phyloP scores from a whole-genome alignment of 2,797 vertebrate genomes.

The Garrulus glandarius region DNA sequence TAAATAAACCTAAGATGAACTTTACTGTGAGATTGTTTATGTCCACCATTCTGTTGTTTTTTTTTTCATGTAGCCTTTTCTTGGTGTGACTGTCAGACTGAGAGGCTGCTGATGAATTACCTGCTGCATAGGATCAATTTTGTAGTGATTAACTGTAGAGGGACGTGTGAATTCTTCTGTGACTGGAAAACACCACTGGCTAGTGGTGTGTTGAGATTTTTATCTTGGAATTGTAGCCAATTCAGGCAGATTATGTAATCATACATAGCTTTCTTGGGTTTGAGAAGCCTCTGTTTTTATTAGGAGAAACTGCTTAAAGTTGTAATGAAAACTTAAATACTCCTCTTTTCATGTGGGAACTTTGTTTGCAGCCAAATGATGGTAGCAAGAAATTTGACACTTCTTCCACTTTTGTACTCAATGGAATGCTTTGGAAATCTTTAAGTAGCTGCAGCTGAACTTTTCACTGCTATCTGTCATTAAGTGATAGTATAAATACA shows the following conservation, averaged over 20 bases:
- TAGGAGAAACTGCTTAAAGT: neutral
- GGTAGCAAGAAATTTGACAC: neutral
- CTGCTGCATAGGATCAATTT: neutral
- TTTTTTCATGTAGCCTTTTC: neutral
- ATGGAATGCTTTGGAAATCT: neutral
- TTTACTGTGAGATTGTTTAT: neutral
- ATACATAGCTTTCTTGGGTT: neutral
- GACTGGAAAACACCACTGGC: neutral
- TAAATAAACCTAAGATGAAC: neutral
- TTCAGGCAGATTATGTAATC: neutral
- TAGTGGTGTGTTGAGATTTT: neutral
- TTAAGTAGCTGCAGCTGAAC: neutral
- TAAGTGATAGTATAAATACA: neutral
- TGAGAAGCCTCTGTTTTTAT: neutral
- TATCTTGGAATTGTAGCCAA: neutral
- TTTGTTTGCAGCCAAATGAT: neutral
- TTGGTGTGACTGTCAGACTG: neutral
- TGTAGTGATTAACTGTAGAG: neutral
- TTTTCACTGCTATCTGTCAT: neutral
- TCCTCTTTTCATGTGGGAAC: neutral
- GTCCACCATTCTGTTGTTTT: neutral
- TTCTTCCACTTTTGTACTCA: neutral
- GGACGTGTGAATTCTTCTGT: neutral
- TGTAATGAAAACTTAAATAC: neutral
- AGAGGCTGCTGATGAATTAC: neutral